Percentiles rank a stretch among this genome's conserved stretches.
Evolutionary conservation across 1,140 invertebrate genomes (phyloP).

Genomic region (Acromyrmex heyeri): DNA sequence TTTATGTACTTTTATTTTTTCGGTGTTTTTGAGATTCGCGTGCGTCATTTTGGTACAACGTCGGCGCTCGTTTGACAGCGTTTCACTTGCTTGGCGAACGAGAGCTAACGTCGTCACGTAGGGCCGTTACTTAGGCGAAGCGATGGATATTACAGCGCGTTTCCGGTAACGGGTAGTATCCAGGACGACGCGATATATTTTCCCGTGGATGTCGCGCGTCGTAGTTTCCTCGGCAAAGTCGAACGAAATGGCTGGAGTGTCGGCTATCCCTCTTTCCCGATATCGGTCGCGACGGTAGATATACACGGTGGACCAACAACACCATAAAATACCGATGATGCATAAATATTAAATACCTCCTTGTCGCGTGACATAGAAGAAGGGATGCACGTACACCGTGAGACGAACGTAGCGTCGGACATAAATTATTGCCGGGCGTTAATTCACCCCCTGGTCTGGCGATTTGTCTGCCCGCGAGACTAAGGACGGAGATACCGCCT

Average conservation of each 20-base stretch:
- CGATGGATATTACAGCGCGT: constrained; percentile 50
- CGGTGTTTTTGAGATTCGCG: constrained; percentile 3
- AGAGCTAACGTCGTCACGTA: constrained; percentile 49
- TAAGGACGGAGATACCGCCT: background rate
- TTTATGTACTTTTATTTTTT: background rate
- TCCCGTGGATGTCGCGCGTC: constrained; percentile 30
- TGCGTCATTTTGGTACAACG: background rate
- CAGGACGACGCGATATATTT: constrained; percentile 44
- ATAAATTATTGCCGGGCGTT: constrained; percentile 36
- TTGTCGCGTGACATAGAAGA: constrained; percentile 6
- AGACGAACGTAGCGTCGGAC: background rate
- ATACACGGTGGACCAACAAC: constrained; percentile 45
- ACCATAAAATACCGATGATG: constrained; percentile 29
- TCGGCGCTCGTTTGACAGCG: background rate
- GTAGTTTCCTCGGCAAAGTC: background rate
- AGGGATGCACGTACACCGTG: background rate
- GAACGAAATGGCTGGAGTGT: constrained; percentile 39
- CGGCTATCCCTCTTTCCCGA: constrained; percentile 34
- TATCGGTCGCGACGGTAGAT: constrained; percentile 5
- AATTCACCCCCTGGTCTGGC: background rate
- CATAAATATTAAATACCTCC: background rate
- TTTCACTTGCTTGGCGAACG: background rate
- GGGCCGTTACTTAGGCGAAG: constrained; percentile 35
- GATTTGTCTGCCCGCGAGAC: constrained; percentile 44
- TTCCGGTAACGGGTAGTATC: constrained; percentile 47